Percentiles rank a stretch among this genome's conserved stretches.
phyloP scores from a whole-genome alignment of 1,140 invertebrate species.

The Eciton burchellii region DNA sequence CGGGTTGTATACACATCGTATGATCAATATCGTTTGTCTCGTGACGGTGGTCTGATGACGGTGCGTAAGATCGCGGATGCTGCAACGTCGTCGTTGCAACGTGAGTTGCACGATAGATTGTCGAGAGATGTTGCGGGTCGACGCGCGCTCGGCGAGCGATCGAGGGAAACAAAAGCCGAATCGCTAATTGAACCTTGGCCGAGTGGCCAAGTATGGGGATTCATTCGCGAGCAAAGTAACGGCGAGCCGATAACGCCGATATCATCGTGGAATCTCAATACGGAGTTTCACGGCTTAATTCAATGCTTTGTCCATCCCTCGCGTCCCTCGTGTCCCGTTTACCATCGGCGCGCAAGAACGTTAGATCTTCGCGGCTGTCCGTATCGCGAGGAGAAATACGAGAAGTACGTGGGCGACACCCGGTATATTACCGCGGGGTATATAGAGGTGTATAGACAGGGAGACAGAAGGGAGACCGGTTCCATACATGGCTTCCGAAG shows the following conservation, averaged over 20 bases:
- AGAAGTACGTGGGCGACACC: slow-evolving; percentile 82
- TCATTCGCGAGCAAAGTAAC: background rate
- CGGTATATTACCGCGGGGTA: slow-evolving; percentile 81
- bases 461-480: slow-evolving; percentile 84
- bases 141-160: background rate
- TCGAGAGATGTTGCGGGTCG: too few species aligned
- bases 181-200: background rate
- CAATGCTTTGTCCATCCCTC: background rate
- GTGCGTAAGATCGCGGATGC: too few species aligned
- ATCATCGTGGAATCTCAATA: slow-evolving; percentile 65
- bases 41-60: too few species aligned
- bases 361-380: slow-evolving; percentile 58
- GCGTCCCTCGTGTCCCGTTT: background rate
- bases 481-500: slow-evolving; percentile 86
- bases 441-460: slow-evolving; percentile 79
- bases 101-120: too few species aligned
- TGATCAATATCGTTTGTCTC: background rate
- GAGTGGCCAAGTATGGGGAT: background rate
- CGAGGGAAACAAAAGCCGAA: background rate
- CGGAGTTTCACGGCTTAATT: slow-evolving; percentile 53
- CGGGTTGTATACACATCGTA: background rate
- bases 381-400: slow-evolving; percentile 74
- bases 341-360: slow-evolving; percentile 47
- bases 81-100: too few species aligned
- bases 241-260: slow-evolving; percentile 20